phyloP scores from a whole-genome alignment of 1,140 invertebrate genomes.

The Apocrypta bakeri region DNA sequence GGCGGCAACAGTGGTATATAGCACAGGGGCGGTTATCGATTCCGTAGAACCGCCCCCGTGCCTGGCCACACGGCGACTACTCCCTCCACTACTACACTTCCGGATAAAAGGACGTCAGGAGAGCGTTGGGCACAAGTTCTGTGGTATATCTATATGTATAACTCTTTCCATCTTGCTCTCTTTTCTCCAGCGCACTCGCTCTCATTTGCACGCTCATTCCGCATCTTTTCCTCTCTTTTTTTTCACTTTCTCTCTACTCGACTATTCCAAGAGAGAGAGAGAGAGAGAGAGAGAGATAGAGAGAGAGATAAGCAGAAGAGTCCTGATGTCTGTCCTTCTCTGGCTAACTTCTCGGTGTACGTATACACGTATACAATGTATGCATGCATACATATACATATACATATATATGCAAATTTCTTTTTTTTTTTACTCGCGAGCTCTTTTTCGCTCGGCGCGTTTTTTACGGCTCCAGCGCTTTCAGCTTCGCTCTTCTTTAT shows the following conservation, averaged over 20 bases:
- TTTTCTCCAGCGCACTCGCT: constrained; percentile 27
- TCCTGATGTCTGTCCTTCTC: constrained; percentile 4
- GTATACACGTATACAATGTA: constrained; percentile 29
- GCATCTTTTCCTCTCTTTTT: constrained; percentile 6
- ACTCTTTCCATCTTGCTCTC: constrained; percentile 30
- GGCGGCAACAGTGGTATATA: constrained; percentile 43
- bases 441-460: neutral
- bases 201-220: constrained; percentile 14
- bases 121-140: constrained; percentile 46
- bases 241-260: neutral
- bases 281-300: no score
- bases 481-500: neutral
- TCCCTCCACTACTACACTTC: constrained; percentile 57
- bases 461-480: neutral
- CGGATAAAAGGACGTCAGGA: constrained; percentile 65
- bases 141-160: neutral
- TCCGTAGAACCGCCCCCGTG: constrained; percentile 55
- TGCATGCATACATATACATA: no score
- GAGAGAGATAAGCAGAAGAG: no score
- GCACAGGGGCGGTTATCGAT: constrained; percentile 68
- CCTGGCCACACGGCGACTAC: constrained; percentile 18
- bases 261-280: neutral
- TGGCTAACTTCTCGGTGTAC: neutral
- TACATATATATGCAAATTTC: no score
- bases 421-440: neutral